Conservation (phyloP, 2,797 vertebrate genomes). For the Megaceryle alcyon region DNA sequence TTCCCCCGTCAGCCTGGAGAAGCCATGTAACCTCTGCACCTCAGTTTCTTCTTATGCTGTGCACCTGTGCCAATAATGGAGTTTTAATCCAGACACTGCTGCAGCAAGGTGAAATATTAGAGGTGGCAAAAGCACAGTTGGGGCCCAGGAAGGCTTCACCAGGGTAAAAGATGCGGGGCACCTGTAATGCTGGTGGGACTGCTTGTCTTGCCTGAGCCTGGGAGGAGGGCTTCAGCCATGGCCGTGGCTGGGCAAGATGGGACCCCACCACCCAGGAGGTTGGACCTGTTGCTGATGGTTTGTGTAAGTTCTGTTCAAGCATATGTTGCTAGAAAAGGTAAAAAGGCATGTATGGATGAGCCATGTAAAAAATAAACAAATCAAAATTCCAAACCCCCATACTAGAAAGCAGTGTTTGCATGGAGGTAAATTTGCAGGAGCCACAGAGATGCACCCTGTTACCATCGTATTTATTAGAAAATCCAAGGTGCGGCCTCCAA, state of each 20-base stretch:
- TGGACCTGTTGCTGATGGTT: background rate
- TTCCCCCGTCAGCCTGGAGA: background rate
- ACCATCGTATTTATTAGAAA: background rate
- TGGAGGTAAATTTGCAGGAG: background rate
- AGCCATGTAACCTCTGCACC: background rate
- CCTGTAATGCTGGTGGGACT: background rate
- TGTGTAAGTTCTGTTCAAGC: background rate
- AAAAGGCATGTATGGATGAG: background rate
- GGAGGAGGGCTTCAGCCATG: background rate
- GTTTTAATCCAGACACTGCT: background rate
- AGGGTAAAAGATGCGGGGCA: fast-evolving
- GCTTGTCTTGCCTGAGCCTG: background rate
- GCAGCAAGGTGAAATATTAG: background rate
- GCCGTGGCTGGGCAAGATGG: background rate
- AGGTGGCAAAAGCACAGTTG: background rate
- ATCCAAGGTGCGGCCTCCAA: background rate
- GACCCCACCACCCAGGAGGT: fast-evolving
- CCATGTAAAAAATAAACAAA: background rate
- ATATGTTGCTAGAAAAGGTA: background rate
- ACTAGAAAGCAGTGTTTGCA: background rate
- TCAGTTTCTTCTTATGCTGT: background rate
- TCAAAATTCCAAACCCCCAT: background rate
- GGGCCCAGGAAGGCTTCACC: background rate
- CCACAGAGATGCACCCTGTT: background rate
- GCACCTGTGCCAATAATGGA: background rate